Conservation (phyloP, 2,797 vertebrate species). For the Sebastes nivosus region DNA sequence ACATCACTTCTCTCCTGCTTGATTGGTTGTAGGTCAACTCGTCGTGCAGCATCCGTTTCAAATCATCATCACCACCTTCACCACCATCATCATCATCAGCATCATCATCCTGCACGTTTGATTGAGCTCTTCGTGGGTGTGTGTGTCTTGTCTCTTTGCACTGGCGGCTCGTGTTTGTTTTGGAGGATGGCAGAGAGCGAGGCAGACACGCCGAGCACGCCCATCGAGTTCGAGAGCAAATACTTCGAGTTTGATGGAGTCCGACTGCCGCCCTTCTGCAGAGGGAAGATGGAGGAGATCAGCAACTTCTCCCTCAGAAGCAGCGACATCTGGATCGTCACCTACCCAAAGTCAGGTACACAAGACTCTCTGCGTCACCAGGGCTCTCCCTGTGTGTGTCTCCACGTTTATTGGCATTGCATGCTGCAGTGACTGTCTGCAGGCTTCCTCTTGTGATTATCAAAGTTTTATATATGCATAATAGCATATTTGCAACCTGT, state of each 20-base stretch:
- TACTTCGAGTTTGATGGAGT: constrained; percentile 98
- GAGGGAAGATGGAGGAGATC: constrained; percentile 98
- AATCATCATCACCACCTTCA: background rate
- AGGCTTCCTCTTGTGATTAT: background rate
- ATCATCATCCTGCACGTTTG: background rate
- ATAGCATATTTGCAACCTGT: background rate
- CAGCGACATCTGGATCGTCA: constrained; percentile 98
- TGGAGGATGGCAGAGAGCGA: constrained; percentile 95
- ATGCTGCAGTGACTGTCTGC: background rate
- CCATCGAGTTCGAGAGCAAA: constrained; percentile 97
- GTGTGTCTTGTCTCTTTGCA: background rate
- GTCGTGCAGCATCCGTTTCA: constrained; percentile 45
- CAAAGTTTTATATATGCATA: constrained; percentile 16
- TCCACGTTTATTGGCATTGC: background rate
- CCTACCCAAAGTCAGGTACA: constrained; percentile 97
- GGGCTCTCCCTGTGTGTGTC: background rate
- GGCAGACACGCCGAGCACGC: constrained; percentile 95
- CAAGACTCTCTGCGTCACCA: constrained; percentile 7
- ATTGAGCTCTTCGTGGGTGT: background rate
- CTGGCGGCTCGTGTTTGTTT: constrained; percentile 35
- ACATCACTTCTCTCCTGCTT: constrained; percentile 76
- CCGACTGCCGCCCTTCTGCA: constrained; percentile 97
- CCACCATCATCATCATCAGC: background rate
- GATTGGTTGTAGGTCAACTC: constrained; percentile 76
- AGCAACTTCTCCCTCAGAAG: constrained; percentile 93